Base-by-base conservation (phyloP, 2,797 vertebrate species). In the Enteromius argenteus region DNA sequence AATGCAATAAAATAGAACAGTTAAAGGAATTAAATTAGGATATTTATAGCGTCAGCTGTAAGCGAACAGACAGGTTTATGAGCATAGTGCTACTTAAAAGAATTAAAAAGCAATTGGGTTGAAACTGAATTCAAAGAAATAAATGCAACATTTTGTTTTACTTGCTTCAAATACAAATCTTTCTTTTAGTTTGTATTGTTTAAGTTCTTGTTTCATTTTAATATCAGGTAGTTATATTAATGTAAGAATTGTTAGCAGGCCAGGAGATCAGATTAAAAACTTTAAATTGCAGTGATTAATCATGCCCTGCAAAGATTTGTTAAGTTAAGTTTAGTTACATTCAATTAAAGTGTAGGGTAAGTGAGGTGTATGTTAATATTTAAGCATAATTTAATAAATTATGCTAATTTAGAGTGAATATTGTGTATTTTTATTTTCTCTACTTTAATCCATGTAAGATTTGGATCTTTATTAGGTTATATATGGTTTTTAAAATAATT, bases 201-300 rank as follows among this genome's bases (percentile, higher is more conserved):
- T 35, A 56, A 37, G 39, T 58, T 27, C 0, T 35, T 62, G 19
- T 46, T 17, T 60, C 0, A 5, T 66, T 64, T 62, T 35, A 64
- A 81, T 51, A 49, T 49, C 42, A 64, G 14, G 13, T 10, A 17
- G 69, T 44, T 66, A 51, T 32, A 67, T 67, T 68, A 58, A 42
- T 53, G 11, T 53, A n/a, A 56, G 11, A 83, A 77, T 69, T 44
- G 23, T 68, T 11, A 37, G 74, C 27, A 77, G 81, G 73, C 81
- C 73, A 58, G 6, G 37, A 56, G 13, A 67, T 83, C 46, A 44
- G 17, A 66, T 32, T 30, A 5, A 44, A 75, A 83, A 77, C 49
- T 83, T 83, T 77, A 23, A 27, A 51, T 74, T 75, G 58, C 14
- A 53, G 23, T 74, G 2, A 64, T 74, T 62, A 39, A 74, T 66